Percentiles rank a stretch among this genome's conserved stretches.
Conservation (phyloP, 1,140 invertebrate species). For the Samia ricini region DNA sequence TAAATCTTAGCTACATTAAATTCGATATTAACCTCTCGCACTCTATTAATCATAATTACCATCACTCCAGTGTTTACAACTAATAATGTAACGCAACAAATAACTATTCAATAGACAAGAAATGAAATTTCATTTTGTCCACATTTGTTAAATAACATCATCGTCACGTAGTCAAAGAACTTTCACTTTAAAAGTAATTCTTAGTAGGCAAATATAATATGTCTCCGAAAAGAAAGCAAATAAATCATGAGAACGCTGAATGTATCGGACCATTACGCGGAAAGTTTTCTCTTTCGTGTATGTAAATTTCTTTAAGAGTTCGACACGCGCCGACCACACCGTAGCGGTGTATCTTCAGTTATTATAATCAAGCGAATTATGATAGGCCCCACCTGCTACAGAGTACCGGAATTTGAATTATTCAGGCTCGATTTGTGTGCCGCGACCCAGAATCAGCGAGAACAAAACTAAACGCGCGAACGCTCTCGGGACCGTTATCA, state of each 20-base stretch:
- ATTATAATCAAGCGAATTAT: slow-evolving; percentile 6
- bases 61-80: not conserved
- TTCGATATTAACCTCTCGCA: no score
- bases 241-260: slow-evolving; percentile 44
- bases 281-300: slow-evolving; percentile 51
- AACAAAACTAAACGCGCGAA: slow-evolving; percentile 45
- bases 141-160: slow-evolving; percentile 30
- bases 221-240: slow-evolving; percentile 52
- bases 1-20: no score
- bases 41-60: not conserved
- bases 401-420: slow-evolving; percentile 25
- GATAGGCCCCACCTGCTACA: slow-evolving; percentile 28
- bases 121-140: slow-evolving; percentile 4
- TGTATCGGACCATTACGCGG: slow-evolving; percentile 25
- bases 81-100: not conserved
- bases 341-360: slow-evolving; percentile 4
- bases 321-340: not conserved
- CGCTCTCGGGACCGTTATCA: slow-evolving; percentile 60
- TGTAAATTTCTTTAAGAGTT: not conserved
- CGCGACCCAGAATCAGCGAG: slow-evolving; percentile 48
- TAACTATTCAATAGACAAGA: not conserved
- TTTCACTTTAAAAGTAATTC: slow-evolving; percentile 58
- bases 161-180: slow-evolving; percentile 43
- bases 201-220: slow-evolving; percentile 44
- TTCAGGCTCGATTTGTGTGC: slow-evolving; percentile 34